phyloP scores from a whole-genome alignment of 2,797 vertebrate genomes.

The Sorex maritimensis region DNA sequence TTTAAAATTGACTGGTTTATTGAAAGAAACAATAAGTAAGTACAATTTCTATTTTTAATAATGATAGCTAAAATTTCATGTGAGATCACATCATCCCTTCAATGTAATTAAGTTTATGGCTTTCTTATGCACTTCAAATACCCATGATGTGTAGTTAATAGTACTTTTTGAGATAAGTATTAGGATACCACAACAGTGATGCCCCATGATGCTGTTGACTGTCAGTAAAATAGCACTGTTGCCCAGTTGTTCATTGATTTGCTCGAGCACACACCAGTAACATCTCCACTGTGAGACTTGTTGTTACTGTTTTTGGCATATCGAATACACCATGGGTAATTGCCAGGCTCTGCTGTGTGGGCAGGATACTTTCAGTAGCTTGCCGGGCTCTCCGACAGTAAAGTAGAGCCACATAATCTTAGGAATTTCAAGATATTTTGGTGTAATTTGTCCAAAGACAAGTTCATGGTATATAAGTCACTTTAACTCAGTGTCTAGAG shows the following conservation, averaged over 20 bases:
- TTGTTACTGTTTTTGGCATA: too few relatives aligned
- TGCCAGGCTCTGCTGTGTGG: too few relatives aligned
- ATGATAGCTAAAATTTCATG: constrained; percentile 88
- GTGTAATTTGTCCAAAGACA: constrained; percentile 87
- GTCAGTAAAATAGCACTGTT: constrained; percentile 73
- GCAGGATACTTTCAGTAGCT: too few relatives aligned
- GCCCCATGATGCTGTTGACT: constrained; percentile 83
- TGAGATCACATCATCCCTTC: constrained; percentile 87
- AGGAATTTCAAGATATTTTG: constrained; percentile 83
- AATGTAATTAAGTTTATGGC: constrained; percentile 89
- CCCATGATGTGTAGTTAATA: constrained; percentile 84
- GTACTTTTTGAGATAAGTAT: constrained; percentile 85
- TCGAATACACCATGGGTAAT: too few relatives aligned
- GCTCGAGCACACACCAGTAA: too few relatives aligned
- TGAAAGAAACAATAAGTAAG: constrained; percentile 89
- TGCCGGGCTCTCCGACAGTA: background rate
- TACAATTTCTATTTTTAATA: constrained; percentile 89
- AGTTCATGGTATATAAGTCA: constrained; percentile 79
- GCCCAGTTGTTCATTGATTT: too few relatives aligned
- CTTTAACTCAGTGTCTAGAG: constrained; percentile 84
- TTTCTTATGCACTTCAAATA: constrained; percentile 87
- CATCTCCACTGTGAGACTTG: too few relatives aligned
- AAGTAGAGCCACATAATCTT: constrained; percentile 84
- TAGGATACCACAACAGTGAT: constrained; percentile 78
- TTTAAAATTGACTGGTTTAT: constrained; percentile 88